Evolutionary conservation across 2,113 vertebrate genomes (phyloP), one percentile per base, ranked within the genome.

Genomic region (Xiphorhynchus elegans): DNA sequence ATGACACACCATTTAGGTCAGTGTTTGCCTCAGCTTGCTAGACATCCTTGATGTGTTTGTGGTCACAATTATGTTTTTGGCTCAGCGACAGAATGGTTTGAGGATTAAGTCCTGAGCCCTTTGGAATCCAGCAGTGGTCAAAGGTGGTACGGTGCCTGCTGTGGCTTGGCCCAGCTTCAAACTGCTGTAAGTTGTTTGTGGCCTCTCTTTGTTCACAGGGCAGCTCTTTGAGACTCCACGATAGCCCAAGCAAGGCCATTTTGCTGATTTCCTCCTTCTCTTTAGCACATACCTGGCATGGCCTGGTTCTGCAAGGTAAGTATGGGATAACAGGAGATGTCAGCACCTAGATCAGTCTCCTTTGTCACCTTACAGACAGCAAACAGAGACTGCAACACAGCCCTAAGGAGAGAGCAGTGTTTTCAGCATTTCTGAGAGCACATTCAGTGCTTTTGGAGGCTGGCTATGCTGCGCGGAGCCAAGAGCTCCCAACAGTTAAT

Each of bases 121-220:
- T 44, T 11, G 8, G 8, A 91, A 88, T 70, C 42, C 59, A 76
- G 70, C 67, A 85, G 87, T 0, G 2, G 78, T 66, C 91, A 93
- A 76, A 87, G 70, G 85, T 58, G 55, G 74, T 80, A 37, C 67
- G 28, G 87, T 58, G 37, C 67, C 84, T 91, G 89, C 84, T 79
- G 69, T 46, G 81, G 49, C 60, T 70, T 91, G 84, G 91, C 75
- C 26, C 59, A 62, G 70, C 24, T 50, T 84, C 63, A 60, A 60
- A 14, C 24, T 80, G 72, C 78, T 90, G 33, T 44, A 17, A 70
- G 21, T 81, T 93, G 56, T 86, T 94, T 84, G 68, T 5, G 16
- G 55, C 42, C 56, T 35, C 55, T 63, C 77, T 81, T 78, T 58
- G 53, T 66, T 92, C 55, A 17, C 63, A 42, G 35, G 33, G 25